Evolutionary conservation across 2,797 vertebrate genomes (phyloP).

Genomic region (Scleropages formosus): DNA sequence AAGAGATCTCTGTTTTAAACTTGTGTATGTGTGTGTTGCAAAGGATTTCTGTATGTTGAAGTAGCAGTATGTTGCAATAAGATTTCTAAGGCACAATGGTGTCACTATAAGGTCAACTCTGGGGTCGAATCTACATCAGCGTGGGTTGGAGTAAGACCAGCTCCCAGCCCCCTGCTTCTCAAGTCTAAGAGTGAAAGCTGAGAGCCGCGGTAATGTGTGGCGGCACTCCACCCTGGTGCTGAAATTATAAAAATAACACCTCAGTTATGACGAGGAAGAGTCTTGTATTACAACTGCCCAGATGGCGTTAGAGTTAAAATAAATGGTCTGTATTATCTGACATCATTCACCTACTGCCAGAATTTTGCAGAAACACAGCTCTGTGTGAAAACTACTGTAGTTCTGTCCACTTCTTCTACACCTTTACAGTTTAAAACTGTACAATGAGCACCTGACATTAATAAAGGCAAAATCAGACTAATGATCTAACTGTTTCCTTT

Average conservation of each 20-base stretch:
- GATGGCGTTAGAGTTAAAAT: conserved; percentile 18
- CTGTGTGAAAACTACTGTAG: background rate
- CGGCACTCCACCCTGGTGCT: too few relatives aligned
- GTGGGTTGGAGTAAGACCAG: too few relatives aligned
- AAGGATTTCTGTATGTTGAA: too few relatives aligned
- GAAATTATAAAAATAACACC: too few relatives aligned
- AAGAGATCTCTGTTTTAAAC: too few relatives aligned
- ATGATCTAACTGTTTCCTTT: background rate
- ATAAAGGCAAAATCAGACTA: background rate
- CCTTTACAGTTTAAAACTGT: background rate
- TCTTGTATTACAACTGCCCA: conserved; percentile 17
- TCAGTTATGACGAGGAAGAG: too few relatives aligned
- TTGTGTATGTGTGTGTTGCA: too few relatives aligned
- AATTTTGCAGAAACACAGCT: background rate
- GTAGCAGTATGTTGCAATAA: too few relatives aligned
- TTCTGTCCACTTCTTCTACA: background rate
- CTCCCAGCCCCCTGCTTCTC: too few relatives aligned
- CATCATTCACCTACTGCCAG: background rate
- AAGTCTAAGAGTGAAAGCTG: background rate
- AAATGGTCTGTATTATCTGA: background rate
- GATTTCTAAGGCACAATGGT: too few relatives aligned
- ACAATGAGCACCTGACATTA: background rate
- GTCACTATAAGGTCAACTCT: too few relatives aligned
- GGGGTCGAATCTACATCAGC: too few relatives aligned
- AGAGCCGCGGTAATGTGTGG: background rate